Percentiles rank a stretch among this genome's conserved stretches.
These are phyloP conservation scores for Characodon lateralis DNA, from an alignment of 2,797 vertebrate genomes.

Conservation along the genomic window DNA sequence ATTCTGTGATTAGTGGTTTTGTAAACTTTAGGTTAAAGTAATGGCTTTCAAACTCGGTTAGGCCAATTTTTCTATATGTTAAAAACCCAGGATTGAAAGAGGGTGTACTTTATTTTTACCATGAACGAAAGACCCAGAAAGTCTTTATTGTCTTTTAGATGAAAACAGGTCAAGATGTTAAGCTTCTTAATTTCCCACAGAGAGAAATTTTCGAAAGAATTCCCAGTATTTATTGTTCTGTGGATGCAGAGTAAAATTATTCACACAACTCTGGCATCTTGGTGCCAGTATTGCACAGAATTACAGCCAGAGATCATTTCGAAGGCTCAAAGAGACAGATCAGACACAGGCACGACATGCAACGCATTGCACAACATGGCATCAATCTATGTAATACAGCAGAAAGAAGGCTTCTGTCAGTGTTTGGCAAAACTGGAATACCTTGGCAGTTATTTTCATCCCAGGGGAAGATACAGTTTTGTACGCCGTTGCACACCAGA, in stretches of 20 bases:
- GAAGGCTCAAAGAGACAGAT: constrained; percentile 30
- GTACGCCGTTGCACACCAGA: constrained; percentile 94
- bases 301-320: constrained; percentile 6
- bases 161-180: constrained; percentile 18
- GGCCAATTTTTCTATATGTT: neutral
- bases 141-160: neutral
- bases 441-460: constrained; percentile 97
- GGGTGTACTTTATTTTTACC: neutral
- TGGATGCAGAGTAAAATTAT: neutral
- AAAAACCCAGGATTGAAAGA: neutral
- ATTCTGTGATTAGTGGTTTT: neutral
- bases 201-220: neutral
- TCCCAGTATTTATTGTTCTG: neutral
- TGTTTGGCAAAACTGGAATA: constrained; percentile 49
- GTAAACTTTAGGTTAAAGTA: neutral
- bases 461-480: constrained; percentile 97
- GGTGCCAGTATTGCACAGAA: neutral
- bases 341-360: neutral
- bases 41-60: neutral
- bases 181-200: constrained; percentile 27
- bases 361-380: constrained; percentile 6
- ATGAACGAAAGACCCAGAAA: neutral
- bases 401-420: neutral
- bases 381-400: constrained; percentile 13
- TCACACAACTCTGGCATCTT: neutral